Conservation (phyloP, 2,797 vertebrate species). For the Crenuchus spilurus region DNA sequence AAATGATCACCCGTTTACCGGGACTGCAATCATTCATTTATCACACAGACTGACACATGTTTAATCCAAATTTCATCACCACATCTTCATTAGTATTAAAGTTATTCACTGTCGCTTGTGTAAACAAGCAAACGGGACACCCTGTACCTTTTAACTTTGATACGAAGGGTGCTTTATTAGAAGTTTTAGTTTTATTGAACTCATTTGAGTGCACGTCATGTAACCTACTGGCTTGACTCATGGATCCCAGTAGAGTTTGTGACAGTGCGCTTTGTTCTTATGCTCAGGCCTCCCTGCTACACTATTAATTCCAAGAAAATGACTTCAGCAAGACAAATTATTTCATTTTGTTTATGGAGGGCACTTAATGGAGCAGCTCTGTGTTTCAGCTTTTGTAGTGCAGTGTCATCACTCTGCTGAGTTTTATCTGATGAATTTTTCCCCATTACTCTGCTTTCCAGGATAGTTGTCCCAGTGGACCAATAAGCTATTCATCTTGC, state of each 20-base stretch:
- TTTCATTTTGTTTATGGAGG: conserved; percentile 23
- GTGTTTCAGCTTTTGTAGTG: background rate
- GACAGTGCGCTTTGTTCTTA: background rate
- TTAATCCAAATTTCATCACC: too few species aligned
- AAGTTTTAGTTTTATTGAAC: too few species aligned
- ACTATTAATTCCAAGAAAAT: background rate
- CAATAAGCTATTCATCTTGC: background rate
- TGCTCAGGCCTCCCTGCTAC: background rate
- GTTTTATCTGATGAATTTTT: conserved; percentile 6
- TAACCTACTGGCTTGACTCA: background rate
- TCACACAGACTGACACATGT: too few species aligned
- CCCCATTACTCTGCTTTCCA: conserved; percentile 3
- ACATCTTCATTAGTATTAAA: too few species aligned
- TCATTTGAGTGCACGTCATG: background rate
- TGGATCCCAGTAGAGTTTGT: background rate
- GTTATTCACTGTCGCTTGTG: too few species aligned
- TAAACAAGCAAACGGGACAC: too few species aligned
- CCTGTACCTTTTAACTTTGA: too few species aligned
- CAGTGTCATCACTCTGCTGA: background rate
- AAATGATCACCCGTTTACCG: too few species aligned
- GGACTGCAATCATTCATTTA: too few species aligned
- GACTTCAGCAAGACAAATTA: background rate
- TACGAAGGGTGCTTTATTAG: too few species aligned
- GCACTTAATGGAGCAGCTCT: background rate
- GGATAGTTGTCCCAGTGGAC: conserved; percentile 12